These are phyloP conservation scores for Hippasteria phrygiana DNA, from an alignment of 53 echinoderm and acorn worm species.

Conservation along the genomic window DNA sequence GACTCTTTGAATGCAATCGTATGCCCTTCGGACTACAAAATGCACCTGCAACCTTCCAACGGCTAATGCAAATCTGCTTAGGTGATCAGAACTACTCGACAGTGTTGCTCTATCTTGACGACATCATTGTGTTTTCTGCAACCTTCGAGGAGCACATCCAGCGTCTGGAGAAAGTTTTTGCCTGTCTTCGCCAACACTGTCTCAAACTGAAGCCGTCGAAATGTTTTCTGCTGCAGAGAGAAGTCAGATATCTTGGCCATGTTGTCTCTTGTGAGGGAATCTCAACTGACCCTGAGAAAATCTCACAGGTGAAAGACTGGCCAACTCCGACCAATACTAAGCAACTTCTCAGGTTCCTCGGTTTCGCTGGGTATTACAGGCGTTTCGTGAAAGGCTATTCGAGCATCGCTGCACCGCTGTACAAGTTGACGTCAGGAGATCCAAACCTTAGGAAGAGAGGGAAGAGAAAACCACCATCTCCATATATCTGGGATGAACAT, in stretches of 20 bases:
- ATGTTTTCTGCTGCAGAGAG: too few relatives aligned
- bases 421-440: conserved; percentile 33
- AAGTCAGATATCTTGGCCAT: conserved; percentile 33
- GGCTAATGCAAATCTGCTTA: conserved; percentile 34
- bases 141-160: conserved; percentile 27
- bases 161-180: too few relatives aligned
- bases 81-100: conserved; percentile 39
- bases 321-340: conserved; percentile 1
- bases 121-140: conserved; percentile 14
- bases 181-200: too few relatives aligned
- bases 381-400: too few relatives aligned
- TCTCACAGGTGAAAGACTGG: too few relatives aligned
- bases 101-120: conserved; percentile 15
- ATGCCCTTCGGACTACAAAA: conserved; percentile 63
- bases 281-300: too few relatives aligned
- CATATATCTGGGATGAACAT: conserved; percentile 3
- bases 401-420: conserved; percentile 34
- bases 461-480: not conserved
- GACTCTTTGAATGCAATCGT: conserved; percentile 56
- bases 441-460: not conserved
- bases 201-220: too few relatives aligned
- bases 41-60: conserved; percentile 57
- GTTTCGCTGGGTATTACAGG: too few relatives aligned
- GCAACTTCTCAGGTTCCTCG: conserved; percentile 14
- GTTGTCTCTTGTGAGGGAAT: conserved; percentile 26